phyloP scores from a whole-genome alignment of 1,140 invertebrate species.

The Leucophenga varia region DNA sequence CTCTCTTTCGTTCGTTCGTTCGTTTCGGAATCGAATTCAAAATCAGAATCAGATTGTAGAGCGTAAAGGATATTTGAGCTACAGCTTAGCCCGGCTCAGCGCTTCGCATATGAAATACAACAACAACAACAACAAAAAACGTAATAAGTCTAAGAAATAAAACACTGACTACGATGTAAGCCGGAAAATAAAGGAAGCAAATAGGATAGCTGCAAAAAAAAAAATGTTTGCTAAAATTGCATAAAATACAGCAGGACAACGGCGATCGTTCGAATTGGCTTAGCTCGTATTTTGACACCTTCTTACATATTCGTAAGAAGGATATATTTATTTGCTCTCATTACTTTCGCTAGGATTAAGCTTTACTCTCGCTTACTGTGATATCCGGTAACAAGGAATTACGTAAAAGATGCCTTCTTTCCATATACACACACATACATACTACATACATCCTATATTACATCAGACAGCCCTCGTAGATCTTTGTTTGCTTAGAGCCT shows the following conservation, averaged over 20 bases:
- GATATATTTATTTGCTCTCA: constrained; percentile 4
- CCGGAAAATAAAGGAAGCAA: too few relatives aligned
- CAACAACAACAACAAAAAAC: too few relatives aligned
- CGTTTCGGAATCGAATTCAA: constrained; percentile 1
- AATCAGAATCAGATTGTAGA: constrained; percentile 35
- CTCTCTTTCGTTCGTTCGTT: background rate
- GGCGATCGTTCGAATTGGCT: constrained; percentile 34
- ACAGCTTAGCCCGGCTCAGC: too few relatives aligned
- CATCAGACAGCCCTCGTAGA: constrained; percentile 36
- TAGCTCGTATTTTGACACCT: constrained; percentile 55
- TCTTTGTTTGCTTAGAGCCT: constrained; percentile 7
- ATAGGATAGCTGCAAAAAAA: too few relatives aligned
- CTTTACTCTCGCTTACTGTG: too few relatives aligned
- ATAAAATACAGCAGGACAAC: constrained; percentile 20
- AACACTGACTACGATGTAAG: too few relatives aligned
- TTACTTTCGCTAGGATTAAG: constrained; percentile 16
- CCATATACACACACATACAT: constrained; percentile 18
- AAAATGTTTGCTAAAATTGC: constrained; percentile 43
- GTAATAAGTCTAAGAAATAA: background rate
- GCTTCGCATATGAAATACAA: too few relatives aligned
- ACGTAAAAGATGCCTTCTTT: constrained; percentile 14
- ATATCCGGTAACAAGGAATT: constrained; percentile 40
- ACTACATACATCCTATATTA: constrained; percentile 47
- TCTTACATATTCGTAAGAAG: too few relatives aligned
- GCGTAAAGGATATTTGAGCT: constrained; percentile 27